These are phyloP conservation scores for Leptinotarsa texana DNA, from an alignment of 1,140 invertebrate genomes.

Conservation along the genomic window DNA sequence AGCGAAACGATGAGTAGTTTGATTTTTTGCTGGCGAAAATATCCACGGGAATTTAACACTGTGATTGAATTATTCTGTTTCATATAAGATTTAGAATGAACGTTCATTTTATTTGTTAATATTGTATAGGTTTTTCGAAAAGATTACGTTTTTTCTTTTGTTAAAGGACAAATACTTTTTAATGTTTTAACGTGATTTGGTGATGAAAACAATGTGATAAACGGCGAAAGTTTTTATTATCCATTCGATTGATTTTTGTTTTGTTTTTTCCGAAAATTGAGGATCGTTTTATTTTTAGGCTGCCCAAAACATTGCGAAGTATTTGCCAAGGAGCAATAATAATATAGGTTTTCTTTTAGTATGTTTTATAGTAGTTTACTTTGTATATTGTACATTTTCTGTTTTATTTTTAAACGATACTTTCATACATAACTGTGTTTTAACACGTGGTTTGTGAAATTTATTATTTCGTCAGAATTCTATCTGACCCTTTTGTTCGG, in stretches of 20 bases:
- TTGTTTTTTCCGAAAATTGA: conserved; percentile 1
- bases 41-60: background rate
- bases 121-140: conserved; percentile 10
- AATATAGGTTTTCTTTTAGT: conserved; percentile 21
- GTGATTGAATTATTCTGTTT: conserved; percentile 16
- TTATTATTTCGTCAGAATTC: conserved; percentile 22
- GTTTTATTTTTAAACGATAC: conserved; percentile 7
- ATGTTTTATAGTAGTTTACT: conserved; percentile 8
- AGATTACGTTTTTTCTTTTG: conserved; percentile 10
- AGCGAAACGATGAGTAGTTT: conserved; percentile 41
- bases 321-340: conserved; percentile 14
- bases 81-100: conserved; percentile 14
- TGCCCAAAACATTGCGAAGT: conserved; percentile 10
- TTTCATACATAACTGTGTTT: conserved; percentile 19
- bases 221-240: background rate
- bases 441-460: conserved; percentile 14
- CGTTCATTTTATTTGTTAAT: conserved; percentile 17
- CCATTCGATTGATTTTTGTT: background rate
- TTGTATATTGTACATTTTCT: conserved; percentile 8
- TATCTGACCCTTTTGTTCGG: conserved; percentile 25
- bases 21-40: background rate
- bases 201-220: conserved; percentile 24
- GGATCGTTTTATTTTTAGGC: conserved; percentile 11
- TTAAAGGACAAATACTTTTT: conserved; percentile 8
- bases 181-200: conserved; percentile 19